A percentile compares a stretch with the other conserved stretches of the same genome.
Evolutionary conservation across 92 coral and sea anemone genomes (phyloP).

Genomic region (Galaxea fascicularis): DNA sequence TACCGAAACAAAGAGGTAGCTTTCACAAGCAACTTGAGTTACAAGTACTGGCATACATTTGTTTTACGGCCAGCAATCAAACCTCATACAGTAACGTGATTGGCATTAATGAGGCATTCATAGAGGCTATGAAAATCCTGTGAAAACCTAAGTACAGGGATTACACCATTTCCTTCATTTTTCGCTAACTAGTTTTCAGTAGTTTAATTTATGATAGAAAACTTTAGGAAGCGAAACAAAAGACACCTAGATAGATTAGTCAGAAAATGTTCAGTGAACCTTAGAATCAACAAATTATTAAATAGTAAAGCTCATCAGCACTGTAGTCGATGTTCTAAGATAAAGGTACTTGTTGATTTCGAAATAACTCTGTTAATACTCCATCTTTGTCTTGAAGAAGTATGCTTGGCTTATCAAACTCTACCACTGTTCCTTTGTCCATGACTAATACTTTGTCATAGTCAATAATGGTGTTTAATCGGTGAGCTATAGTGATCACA

Average conservation of each 20-base stretch:
- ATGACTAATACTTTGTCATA: slow-evolving; percentile 87
- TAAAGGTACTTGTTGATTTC: slow-evolving; percentile 83
- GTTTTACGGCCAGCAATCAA: too few relatives aligned
- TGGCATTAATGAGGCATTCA: too few relatives aligned
- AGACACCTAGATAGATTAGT: background rate
- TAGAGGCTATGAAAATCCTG: too few relatives aligned
- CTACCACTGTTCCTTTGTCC: slow-evolving; percentile 85
- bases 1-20: too few relatives aligned
- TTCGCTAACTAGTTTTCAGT: too few relatives aligned
- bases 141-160: too few relatives aligned
- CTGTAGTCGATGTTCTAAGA: slow-evolving; percentile 27
- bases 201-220: too few relatives aligned
- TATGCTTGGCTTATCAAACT: slow-evolving; percentile 78
- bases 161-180: too few relatives aligned
- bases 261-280: background rate
- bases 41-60: too few relatives aligned
- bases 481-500: slow-evolving; percentile 92
- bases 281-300: background rate
- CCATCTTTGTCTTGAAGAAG: slow-evolving; percentile 73
- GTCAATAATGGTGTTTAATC: slow-evolving; percentile 84
- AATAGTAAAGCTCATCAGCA: background rate
- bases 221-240: too few relatives aligned
- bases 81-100: too few relatives aligned
- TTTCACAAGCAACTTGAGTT: too few relatives aligned
- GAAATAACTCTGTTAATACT: slow-evolving; percentile 77